phyloP scores from a whole-genome alignment of 37 sponge, comb jelly and placozoan species.

The Diacarnus erythraeanus region DNA sequence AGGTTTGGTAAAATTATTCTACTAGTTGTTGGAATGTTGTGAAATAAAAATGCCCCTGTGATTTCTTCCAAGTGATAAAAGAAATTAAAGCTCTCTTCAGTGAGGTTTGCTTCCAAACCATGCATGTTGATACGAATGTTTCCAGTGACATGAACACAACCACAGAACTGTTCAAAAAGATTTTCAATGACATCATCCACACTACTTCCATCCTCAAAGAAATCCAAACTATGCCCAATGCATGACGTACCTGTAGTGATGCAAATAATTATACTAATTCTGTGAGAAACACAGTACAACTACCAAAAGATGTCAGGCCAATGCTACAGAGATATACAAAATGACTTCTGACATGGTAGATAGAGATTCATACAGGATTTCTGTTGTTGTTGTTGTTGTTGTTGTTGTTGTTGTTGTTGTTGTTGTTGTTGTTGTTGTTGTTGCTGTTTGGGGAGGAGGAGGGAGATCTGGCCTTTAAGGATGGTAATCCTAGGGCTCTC shows the following conservation, averaged over 20 bases:
- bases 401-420: too few species aligned
- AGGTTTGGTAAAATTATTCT: slow-evolving; percentile 54
- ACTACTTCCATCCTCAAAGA: slow-evolving; percentile 1
- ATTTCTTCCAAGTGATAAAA: slow-evolving; percentile 52
- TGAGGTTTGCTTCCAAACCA: neutral
- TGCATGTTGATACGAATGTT: slow-evolving; percentile 24
- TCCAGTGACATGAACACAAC: slow-evolving; percentile 44
- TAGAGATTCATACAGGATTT: too few species aligned
- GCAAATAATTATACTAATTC: too few species aligned
- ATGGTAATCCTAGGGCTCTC: too few species aligned
- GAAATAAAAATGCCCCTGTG: slow-evolving; percentile 13
- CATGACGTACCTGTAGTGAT: slow-evolving; percentile 17
- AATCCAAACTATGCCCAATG: neutral
- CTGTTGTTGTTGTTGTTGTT: too few species aligned
- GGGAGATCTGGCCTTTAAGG: too few species aligned
- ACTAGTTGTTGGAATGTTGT: slow-evolving; percentile 10
- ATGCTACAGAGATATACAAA: too few species aligned
- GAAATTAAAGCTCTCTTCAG: slow-evolving; percentile 43
- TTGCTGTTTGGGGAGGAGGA: too few species aligned
- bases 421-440: too few species aligned
- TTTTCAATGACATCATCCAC: slow-evolving; percentile 11
- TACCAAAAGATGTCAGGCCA: too few species aligned
- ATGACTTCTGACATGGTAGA: too few species aligned
- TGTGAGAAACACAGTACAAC: too few species aligned
- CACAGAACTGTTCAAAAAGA: slow-evolving; percentile 40